Conservation (phyloP, 2,797 vertebrate species). For the Gallinago solitaria region DNA sequence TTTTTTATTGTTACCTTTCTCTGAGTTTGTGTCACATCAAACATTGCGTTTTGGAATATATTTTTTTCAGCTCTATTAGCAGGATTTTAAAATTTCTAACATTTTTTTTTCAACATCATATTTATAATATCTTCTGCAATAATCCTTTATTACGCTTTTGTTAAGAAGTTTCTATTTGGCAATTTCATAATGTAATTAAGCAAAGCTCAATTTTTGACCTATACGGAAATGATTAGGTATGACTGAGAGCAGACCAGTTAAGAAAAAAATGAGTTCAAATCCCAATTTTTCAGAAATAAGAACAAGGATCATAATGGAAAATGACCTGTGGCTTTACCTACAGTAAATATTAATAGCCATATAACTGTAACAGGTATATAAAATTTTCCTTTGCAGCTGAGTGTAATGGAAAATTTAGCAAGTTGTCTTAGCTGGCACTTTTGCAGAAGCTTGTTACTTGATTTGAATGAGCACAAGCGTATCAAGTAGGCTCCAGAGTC, state of each 20-base stretch:
- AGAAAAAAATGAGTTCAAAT: background rate
- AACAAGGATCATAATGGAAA: background rate
- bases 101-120: background rate
- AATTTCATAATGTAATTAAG: background rate
- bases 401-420: slow-evolving; percentile 44
- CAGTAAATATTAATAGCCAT: slow-evolving; percentile 24
- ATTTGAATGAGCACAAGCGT: slow-evolving; percentile 28
- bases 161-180: background rate
- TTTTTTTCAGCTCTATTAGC: background rate
- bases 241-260: background rate
- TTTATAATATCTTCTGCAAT: background rate
- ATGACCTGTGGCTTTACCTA: background rate
- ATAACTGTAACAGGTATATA: background rate
- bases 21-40: background rate
- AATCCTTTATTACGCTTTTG: background rate
- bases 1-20: background rate
- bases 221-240: background rate
- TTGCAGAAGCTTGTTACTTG: slow-evolving; percentile 59
- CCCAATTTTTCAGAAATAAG: slow-evolving; percentile 5
- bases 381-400: slow-evolving; percentile 14
- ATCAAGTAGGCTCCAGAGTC: slow-evolving; percentile 64
- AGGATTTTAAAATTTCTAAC: background rate
- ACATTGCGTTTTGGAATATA: background rate
- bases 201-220: background rate
- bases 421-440: slow-evolving; percentile 48